phyloP scores from a whole-genome alignment of 1,140 invertebrate genomes.

The Lordiphosa stackelbergi region DNA sequence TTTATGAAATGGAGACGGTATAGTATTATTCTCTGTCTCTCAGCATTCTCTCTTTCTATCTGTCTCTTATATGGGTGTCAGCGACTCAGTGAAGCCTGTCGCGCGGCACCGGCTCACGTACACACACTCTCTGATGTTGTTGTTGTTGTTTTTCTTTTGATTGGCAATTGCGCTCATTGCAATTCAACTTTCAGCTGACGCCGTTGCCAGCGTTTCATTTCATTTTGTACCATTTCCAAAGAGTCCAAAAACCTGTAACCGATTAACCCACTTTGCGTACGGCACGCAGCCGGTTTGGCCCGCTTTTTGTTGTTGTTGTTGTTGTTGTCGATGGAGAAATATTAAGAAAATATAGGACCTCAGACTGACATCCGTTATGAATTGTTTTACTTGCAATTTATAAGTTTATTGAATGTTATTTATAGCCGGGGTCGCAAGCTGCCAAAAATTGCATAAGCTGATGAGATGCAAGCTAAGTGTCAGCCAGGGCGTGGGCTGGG shows the following conservation, averaged over 20 bases:
- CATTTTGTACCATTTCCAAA: conserved; percentile 46
- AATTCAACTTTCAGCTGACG: conserved; percentile 44
- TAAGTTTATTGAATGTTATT: too few relatives aligned
- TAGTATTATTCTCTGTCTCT: not conserved
- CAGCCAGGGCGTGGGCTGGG: too few relatives aligned
- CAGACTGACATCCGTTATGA: too few relatives aligned
- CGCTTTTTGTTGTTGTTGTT: conserved; percentile 24
- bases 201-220: conserved; percentile 23
- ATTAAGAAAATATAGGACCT: too few relatives aligned
- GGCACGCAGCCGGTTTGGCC: conserved; percentile 49
- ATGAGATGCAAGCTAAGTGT: too few relatives aligned
- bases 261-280: conserved; percentile 60
- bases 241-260: conserved; percentile 43
- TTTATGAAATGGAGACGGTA: not conserved
- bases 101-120: conserved; percentile 13
- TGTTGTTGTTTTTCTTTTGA: conserved; percentile 25
- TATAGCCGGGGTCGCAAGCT: too few relatives aligned
- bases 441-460: too few relatives aligned
- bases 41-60: not conserved
- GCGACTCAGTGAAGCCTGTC: conserved; percentile 41
- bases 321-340: conserved; percentile 13
- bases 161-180: conserved; percentile 58
- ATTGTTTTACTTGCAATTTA: too few relatives aligned
- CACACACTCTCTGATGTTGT: conserved; percentile 6
- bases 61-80: conserved; percentile 3